Evolutionary conservation across 1,140 invertebrate genomes (phyloP).

Genomic region (Anastrepha ludens): DNA sequence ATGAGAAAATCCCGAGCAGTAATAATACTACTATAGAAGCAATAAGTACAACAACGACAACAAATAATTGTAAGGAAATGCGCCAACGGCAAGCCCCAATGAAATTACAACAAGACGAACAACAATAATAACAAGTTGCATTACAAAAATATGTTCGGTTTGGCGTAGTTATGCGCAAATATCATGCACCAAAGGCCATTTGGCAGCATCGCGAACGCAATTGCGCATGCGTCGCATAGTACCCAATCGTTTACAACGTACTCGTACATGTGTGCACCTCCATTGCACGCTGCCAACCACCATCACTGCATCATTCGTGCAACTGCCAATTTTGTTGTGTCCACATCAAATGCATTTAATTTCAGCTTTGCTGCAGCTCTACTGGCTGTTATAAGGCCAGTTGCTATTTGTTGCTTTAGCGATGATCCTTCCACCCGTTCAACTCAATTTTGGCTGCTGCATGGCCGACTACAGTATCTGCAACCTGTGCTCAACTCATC

Average conservation of each 20-base stretch:
- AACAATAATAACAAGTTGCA: constrained; percentile 51
- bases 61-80: constrained; percentile 34
- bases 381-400: not conserved
- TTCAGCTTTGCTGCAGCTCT: not conserved
- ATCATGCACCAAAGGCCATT: constrained; percentile 9
- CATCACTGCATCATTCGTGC: constrained; percentile 46
- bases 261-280: not conserved
- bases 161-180: not conserved
- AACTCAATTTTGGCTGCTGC: not conserved
- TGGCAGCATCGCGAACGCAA: not conserved
- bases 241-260: not conserved
- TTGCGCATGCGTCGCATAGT: not conserved
- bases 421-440: not conserved
- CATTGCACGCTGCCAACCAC: constrained; percentile 27
- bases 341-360: constrained; percentile 46
- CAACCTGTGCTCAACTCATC: constrained; percentile 50
- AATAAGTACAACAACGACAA: not conserved
- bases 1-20: constrained; percentile 1
- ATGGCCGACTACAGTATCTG: constrained; percentile 6
- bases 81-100: constrained; percentile 43
- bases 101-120: constrained; percentile 10
- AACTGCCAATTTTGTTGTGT: constrained; percentile 51
- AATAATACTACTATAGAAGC: constrained; percentile 30
- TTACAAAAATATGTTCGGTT: not conserved
- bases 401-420: not conserved